phyloP scores from a whole-genome alignment of 2,113 vertebrate species.

The Colinus virginianus region DNA sequence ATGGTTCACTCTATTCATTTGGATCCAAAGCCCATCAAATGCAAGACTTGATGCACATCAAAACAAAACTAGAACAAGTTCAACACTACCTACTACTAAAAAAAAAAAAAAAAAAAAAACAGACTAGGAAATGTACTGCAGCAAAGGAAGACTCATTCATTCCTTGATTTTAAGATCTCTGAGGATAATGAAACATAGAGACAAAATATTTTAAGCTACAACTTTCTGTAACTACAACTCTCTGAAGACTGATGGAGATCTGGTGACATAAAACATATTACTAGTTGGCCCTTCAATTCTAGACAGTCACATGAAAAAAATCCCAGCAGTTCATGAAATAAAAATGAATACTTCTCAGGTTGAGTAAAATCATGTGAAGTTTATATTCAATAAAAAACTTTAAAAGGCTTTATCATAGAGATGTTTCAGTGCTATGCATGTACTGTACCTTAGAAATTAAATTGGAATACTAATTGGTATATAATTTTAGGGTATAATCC shows the following conservation, averaged over 20 bases:
- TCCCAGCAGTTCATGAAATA: neutral
- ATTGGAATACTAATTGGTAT: conserved; percentile 4
- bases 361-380: conserved; percentile 21
- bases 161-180: neutral
- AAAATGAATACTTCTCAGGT: neutral
- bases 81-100: no score
- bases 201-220: neutral
- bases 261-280: neutral
- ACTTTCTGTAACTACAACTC: neutral
- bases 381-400: conserved; percentile 55
- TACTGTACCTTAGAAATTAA: conserved; percentile 49
- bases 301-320: neutral
- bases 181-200: neutral
- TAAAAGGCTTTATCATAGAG: conserved; percentile 43
- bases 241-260: neutral
- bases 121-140: neutral
- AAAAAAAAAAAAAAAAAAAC: neutral
- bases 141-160: neutral
- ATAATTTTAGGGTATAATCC: conserved; percentile 43
- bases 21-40: neutral
- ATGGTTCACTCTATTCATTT: neutral
- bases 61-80: neutral
- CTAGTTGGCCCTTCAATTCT: neutral
- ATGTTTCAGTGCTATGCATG: neutral
- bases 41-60: neutral